Conservation (phyloP, 53 echinoderm and acorn worm species). For the Stichopus horrens region DNA sequence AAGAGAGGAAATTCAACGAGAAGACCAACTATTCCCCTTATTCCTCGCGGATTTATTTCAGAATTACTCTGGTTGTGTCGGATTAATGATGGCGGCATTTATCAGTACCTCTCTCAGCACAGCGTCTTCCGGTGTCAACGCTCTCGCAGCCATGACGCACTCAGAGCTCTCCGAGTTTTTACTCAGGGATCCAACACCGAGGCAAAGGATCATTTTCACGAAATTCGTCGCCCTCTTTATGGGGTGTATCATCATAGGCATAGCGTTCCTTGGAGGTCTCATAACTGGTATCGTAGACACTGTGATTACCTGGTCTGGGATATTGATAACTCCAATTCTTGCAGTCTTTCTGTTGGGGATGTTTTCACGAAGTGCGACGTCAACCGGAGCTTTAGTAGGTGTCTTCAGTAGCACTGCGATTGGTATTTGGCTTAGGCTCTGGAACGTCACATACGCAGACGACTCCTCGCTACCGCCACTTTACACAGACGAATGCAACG, state of each 20-base stretch:
- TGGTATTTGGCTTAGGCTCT: constrained; percentile 4
- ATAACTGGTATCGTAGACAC: constrained; percentile 1
- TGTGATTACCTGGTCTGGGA: constrained; percentile 15
- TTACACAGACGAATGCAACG: neutral
- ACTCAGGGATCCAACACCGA: neutral
- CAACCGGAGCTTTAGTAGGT: neutral
- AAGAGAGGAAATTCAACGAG: neutral
- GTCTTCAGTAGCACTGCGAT: neutral
- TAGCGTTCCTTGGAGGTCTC: neutral
- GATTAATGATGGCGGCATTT: neutral
- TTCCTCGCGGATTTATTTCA: neutral
- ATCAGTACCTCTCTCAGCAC: neutral
- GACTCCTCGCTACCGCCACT: neutral
- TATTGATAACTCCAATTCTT: neutral
- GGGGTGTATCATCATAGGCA: neutral
- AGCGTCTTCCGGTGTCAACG: neutral
- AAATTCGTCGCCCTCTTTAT: neutral
- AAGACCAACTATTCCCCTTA: neutral
- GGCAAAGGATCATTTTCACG: neutral
- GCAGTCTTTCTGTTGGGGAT: neutral
- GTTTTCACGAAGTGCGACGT: constrained; percentile 5
- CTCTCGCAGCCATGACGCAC: neutral
- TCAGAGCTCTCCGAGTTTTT: neutral
- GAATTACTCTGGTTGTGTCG: neutral
- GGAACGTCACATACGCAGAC: neutral